Evolutionary conservation across 1,140 invertebrate species (phyloP), one percentile per base, ranked within the genome.

Genomic region (Melitaea cinxia): DNA sequence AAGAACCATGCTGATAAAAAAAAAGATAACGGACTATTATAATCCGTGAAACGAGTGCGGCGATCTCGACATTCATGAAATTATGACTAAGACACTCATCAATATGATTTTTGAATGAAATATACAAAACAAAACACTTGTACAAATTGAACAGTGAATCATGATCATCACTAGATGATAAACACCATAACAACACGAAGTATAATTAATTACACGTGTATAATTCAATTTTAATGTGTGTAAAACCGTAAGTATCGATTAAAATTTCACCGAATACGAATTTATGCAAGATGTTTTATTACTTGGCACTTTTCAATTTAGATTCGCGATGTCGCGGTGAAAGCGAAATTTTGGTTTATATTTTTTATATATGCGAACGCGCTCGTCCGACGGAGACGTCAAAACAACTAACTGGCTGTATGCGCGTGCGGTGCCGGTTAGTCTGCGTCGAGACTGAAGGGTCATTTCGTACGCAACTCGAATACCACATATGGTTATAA

Each of bases 391-490:
- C 72, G 76, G 60, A 59, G 55, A 75, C 79, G 76, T 77, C 82
- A 87, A 84, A 89, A 89, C 82, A 85, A 87, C 83, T 88, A 83
- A 54, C 64, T 53, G 42, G n/a, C n/a, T n/a, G n/a, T n/a, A n/a
- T 35, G 67, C 61, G 50, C 37, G 57, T 53, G 58, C 74, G 80
- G 79, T 81, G 84, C 84, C 85, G 73, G 71, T 56, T 19, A 66
- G 86, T 89, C 83, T 89, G 72, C 55, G 68, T 57, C 71, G 64
- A 56, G 52, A 42, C 37, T 19, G 15, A 15, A 53, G 58, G 42
- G 39, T 57, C 56, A 49, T 58, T 23, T 14, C 33, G 50, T 61
- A 59, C 55, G 57, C 58, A 56, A 58, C 52, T 63, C 49, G 59
- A 63, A 57, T 53, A 62, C 65, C 65, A 63, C 55, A 68, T 45